Evolutionary conservation across 2,113 vertebrate genomes (phyloP), one percentile per base, ranked within the genome.

Genomic region (Ammodytes dubius): DNA sequence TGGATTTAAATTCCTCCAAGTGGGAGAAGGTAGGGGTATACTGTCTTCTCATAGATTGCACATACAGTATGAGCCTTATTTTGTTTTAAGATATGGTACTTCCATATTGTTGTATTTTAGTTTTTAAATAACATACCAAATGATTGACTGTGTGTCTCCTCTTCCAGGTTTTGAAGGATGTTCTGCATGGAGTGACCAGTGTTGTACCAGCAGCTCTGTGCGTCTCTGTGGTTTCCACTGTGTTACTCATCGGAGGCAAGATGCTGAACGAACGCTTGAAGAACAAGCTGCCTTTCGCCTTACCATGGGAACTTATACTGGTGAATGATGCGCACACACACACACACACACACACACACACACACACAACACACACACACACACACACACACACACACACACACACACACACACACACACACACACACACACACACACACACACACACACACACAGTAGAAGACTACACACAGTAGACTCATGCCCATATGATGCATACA

Each of bases 231-330:
- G 70, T 87, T 77, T 88, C 91, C 35, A 58, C 82, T 60, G 71
- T 56, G 47, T 79, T 74, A 6, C 70, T 90, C 27, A 73, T 89
- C 0, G 56, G 42, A 58, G 88, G 88, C 63, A 91, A 88, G 66
- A n/a, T 88, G 57, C 73, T 91, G 52, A 90, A 89, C 76, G 49
- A 84, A 61, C 77, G 35, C 49, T 89, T 90, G 67, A 88, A 91
- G 72, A 81, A 81, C 49, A 91, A 90, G 72, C 64, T 89, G 17
- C 88, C 84, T 54, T 74, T 89, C 0, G 42, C 57, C 46, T 76
- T 91, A 66, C 84, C 86, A 1, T 89, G 85, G 77, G 80, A 90
- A 72, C 84, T 86, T 43, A 50, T 91, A 82, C 47, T 90, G 79
- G 87, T 89, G 50, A 81, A 39, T 0, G 2, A 67, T 11, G 46